A percentile compares a stretch with the other conserved stretches of the same genome.
phyloP scores from a whole-genome alignment of 1,140 invertebrate genomes.

The Brachionus rubens region DNA sequence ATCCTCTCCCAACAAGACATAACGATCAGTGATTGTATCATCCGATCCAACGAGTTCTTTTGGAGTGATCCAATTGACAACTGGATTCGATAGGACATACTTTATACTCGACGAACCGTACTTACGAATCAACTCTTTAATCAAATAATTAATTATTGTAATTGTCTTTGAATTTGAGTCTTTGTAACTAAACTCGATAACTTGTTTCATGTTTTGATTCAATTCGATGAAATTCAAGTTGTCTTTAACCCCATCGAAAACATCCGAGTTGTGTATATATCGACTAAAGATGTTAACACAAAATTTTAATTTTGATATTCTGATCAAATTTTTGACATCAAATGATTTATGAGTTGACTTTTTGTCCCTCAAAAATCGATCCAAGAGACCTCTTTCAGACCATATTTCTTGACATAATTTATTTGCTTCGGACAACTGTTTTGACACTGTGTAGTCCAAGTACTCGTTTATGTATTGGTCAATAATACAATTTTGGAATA shows the following conservation, averaged over 20 bases:
- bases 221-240: not conserved
- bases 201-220: not conserved
- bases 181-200: not conserved
- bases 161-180: not conserved
- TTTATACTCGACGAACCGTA: slow-evolving; percentile 15
- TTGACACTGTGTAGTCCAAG: not conserved
- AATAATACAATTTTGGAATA: slow-evolving; percentile 3
- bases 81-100: slow-evolving; percentile 49
- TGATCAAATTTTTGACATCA: not conserved
- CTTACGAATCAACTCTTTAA: slow-evolving; percentile 25
- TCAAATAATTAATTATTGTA: slow-evolving; percentile 1
- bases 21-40: slow-evolving; percentile 23
- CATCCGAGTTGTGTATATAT: not conserved
- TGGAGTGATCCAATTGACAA: slow-evolving; percentile 48
- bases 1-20: slow-evolving; percentile 27
- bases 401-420: not conserved
- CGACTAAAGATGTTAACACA: not conserved
- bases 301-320: slow-evolving; percentile 22
- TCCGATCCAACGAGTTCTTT: slow-evolving; percentile 30
- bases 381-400: not conserved
- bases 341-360: not conserved
- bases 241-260: not conserved
- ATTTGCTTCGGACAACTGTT: not conserved
- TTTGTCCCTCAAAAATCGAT: not conserved
- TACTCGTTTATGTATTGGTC: not conserved